Evolutionary conservation across 2,113 vertebrate species (phyloP).

Genomic region (Hemiscyllium ocellatum): DNA sequence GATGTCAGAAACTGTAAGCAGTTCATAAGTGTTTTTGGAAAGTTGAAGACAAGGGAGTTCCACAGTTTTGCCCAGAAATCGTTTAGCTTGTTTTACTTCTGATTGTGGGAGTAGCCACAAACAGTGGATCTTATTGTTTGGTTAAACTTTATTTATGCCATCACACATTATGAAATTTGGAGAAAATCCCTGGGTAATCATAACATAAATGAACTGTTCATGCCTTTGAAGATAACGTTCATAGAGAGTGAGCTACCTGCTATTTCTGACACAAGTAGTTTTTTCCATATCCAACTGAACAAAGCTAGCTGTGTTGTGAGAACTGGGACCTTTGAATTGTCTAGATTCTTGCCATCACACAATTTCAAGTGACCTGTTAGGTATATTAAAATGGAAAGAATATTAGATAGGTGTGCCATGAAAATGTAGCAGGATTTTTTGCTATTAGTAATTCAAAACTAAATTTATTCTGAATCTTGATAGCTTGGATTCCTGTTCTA

Average conservation of each 20-base stretch:
- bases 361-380: constrained; percentile 13
- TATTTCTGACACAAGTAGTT: constrained; percentile 37
- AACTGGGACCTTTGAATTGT: constrained; percentile 12
- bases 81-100: constrained; percentile 20
- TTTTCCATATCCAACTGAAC: background rate
- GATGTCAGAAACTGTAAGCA: constrained; percentile 12
- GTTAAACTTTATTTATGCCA: background rate
- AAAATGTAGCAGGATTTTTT: constrained; percentile 34
- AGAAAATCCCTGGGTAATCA: background rate
- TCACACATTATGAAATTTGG: background rate
- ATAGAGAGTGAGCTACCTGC: constrained; percentile 3
- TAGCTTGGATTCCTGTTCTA: constrained; percentile 32
- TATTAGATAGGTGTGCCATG: constrained; percentile 30
- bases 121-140: constrained; percentile 12
- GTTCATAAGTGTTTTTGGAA: constrained; percentile 10
- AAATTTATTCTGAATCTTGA: constrained; percentile 25
- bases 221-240: constrained; percentile 1
- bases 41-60: background rate
- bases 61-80: constrained; percentile 12
- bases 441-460: constrained; percentile 32
- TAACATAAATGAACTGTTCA: background rate
- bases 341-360: constrained; percentile 8
- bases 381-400: constrained; percentile 20
- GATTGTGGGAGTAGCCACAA: background rate
- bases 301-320: background rate